Base-by-base conservation (phyloP, 2,888 invertebrate genomes). In the Drosophila vallismaia region DNA sequence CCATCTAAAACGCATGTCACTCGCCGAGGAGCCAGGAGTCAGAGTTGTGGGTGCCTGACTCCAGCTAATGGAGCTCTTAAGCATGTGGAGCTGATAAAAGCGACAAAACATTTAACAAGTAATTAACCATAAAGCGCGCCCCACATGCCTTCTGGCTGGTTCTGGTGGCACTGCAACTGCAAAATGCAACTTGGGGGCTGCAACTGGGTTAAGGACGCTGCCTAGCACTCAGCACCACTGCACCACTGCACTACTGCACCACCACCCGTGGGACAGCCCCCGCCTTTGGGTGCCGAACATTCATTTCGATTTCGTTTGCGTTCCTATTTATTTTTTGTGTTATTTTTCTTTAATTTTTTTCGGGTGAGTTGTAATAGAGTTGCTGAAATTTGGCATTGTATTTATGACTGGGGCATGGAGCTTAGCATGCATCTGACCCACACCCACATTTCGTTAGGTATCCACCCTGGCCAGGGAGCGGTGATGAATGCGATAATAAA, bases 361-460 rank as follows among this genome's bases (percentile, higher is more conserved):
- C 75, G 59, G 67, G 51, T 67, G 45, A 71, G 75, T 74, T 77
- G 75, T 78, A 86, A 87, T 86, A 85, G 85, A 86, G 87, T 87
- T 83, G 85, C 86, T 86, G 83, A 87, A 80, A 79, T 79, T 78
- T 73, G 77, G 81, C 74, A 80, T 79, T 80, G 79, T 75, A 73
- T 68, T 74, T 74, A 71, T 71, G 69, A 58, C 64, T 66, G 24
- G 45, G 62, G 36, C 49, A 66, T 36, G 48, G 45, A 50, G 36
- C 45, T 38, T 64, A 58, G 50, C 76, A 70, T 33, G 67, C 53
- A 76, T 80, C 74, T 69, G 81, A 79, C 76, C 81, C 82, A 85
- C 86, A 87, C 87, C 87, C 87, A 86, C 87, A 86, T 86, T 87
- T 87, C 83, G 87, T 87, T 81, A 75, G 75, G 40, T 46, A 51